Base-by-base conservation (phyloP, 30 jellyfish, hydroid and myxozoan species). In the Rhopilema esculentum region DNA sequence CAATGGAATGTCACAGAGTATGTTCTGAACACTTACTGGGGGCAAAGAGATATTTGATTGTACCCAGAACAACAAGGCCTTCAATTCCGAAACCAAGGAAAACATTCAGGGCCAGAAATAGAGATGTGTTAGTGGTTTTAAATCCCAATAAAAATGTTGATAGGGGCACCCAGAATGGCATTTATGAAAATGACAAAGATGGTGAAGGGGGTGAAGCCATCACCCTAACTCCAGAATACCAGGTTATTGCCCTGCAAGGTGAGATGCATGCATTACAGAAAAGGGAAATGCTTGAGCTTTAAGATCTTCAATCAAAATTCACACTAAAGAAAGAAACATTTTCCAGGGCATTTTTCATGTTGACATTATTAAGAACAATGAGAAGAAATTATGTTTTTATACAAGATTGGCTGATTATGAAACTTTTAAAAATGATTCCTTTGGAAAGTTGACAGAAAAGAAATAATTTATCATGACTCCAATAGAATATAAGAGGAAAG, bases 381-480 rank as follows among this genome's bases (percentile, higher is more conserved):
- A 40, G 9, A 40, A 40, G 12, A 40, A 6, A 40, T n/a, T n/a
- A n/a, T n/a, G n/a, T n/a, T n/a, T n/a, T n/a, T n/a, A n/a, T n/a
- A n/a, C n/a, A n/a, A n/a, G n/a, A n/a, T n/a, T n/a, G n/a, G n/a
- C n/a, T n/a, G n/a, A n/a, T n/a, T n/a, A n/a, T n/a, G n/a, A n/a
- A n/a, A n/a, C n/a, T n/a, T n/a, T 40, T 40, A 12, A 40, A 40
- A 40, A 40, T 40, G 57, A 40, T 40, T 40, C 57, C 57, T 40
- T 40, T 2, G 57, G 12, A 40, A 12, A 40, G 57, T 2, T 2
- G 57, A 6, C 12, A 12, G 57, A 6, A 40, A 40, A 2, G 57
- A 66, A 29, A 16, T 51, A 6, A 21, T 63, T 27, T 82, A 66
- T 64, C 28, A 63, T 1, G 74, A 51, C 25, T 82, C 91, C 2